Percentiles rank a stretch among this genome's conserved stretches.
phyloP scores from a whole-genome alignment of 1,140 invertebrate species.

The Carposina sasakii region DNA sequence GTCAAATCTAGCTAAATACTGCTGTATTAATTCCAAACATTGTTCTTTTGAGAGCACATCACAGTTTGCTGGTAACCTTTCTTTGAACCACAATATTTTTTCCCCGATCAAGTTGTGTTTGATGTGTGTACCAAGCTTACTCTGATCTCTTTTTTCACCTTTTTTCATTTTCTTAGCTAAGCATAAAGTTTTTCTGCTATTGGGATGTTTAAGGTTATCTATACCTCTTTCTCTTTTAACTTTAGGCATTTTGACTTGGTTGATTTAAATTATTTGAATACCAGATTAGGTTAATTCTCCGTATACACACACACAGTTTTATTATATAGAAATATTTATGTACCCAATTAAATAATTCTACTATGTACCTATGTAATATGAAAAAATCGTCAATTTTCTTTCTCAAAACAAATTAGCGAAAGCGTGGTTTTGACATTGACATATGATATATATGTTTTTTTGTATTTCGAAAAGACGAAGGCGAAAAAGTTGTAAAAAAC shows the following conservation, averaged over 20 bases:
- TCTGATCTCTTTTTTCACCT: conserved; percentile 76
- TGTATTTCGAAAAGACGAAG: too few relatives aligned
- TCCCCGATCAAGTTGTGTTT: conserved; percentile 82
- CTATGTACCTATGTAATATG: too few relatives aligned
- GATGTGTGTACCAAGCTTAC: conserved; percentile 76
- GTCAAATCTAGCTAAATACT: conserved; percentile 77
- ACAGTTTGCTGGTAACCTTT: conserved; percentile 73
- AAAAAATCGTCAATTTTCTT: too few relatives aligned
- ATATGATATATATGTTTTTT: too few relatives aligned
- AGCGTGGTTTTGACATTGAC: too few relatives aligned
- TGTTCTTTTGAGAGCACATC: conserved; percentile 73
- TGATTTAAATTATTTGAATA: too few relatives aligned
- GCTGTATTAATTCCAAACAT: conserved; percentile 74
- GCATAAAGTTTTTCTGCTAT: conserved; percentile 82
- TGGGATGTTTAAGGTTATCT: conserved; percentile 81
- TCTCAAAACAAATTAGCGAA: too few relatives aligned
- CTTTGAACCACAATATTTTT: conserved; percentile 81
- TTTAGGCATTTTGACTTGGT: conserved; percentile 57
- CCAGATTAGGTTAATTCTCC: too few relatives aligned
- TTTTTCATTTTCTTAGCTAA: conserved; percentile 79
- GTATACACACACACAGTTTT: too few relatives aligned
- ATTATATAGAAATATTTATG: too few relatives aligned
- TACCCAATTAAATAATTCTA: too few relatives aligned
- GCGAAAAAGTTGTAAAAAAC: too few relatives aligned
- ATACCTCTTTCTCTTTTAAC: conserved; percentile 54